These are phyloP conservation scores for Anguilla marmorata DNA, from an alignment of 2,797 vertebrate genomes.

Conservation along the genomic window DNA sequence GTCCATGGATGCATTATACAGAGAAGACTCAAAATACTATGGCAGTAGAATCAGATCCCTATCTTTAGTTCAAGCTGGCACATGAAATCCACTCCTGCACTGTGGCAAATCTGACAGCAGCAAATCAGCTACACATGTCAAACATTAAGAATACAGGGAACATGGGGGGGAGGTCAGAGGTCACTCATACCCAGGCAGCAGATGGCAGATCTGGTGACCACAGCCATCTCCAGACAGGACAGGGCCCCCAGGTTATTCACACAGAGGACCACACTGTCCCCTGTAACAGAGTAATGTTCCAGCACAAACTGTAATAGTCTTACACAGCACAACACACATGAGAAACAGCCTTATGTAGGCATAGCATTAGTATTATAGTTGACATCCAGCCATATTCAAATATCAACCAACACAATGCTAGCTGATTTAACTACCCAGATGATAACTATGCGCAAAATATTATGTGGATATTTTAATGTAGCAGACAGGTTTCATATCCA, in stretches of 20 bases:
- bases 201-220: conserved; percentile 78
- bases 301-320: conserved; percentile 3
- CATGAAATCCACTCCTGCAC: neutral
- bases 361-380: neutral
- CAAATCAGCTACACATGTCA: neutral
- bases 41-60: neutral
- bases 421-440: neutral
- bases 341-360: neutral
- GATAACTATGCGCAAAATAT: no score
- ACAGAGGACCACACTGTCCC: conserved; percentile 79
- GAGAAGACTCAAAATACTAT: neutral
- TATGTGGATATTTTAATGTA: neutral
- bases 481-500: neutral
- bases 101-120: neutral
- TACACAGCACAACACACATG: neutral
- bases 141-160: neutral
- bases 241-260: conserved; percentile 93
- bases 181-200: conserved; percentile 73
- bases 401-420: neutral
- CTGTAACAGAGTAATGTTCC: conserved; percentile 58
- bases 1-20: neutral
- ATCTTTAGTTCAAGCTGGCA: neutral
- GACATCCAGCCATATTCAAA: neutral
- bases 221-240: conserved; percentile 87
- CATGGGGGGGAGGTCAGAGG: neutral